Evolutionary conservation across 2,113 vertebrate species (phyloP).

Genomic region (Trogon surrucura): DNA sequence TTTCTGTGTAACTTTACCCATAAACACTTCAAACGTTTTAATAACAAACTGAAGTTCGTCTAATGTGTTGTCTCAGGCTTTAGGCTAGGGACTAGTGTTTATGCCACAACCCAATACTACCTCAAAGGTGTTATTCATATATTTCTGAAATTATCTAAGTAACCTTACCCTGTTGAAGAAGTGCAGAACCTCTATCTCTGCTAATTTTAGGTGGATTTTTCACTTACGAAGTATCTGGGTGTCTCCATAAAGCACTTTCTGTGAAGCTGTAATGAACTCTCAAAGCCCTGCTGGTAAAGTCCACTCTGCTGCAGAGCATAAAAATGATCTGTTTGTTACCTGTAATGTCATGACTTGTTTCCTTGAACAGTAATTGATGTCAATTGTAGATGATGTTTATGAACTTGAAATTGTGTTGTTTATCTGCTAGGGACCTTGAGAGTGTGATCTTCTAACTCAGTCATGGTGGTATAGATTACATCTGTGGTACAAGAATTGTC

Average conservation of each 20-base stretch:
- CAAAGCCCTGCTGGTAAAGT: background rate
- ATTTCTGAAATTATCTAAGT: background rate
- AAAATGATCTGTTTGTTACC: slow-evolving; percentile 22
- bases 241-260: background rate
- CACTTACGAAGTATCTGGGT: background rate
- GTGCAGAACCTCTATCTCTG: background rate
- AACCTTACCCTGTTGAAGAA: background rate
- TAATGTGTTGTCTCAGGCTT: background rate
- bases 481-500: slow-evolving; percentile 52
- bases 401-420: slow-evolving; percentile 56
- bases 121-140: background rate
- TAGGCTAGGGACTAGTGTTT: background rate
- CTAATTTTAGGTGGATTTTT: background rate
- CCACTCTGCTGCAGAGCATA: background rate
- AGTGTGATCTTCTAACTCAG: slow-evolving; percentile 33
- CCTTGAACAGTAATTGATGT: slow-evolving; percentile 30
- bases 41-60: background rate
- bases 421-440: slow-evolving; percentile 52
- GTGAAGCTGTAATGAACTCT: slow-evolving; percentile 6
- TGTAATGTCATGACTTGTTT: slow-evolving; percentile 14
- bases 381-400: slow-evolving; percentile 7
- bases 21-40: background rate
- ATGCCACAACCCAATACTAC: background rate
- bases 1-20: background rate
- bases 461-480: slow-evolving; percentile 58